Evolutionary conservation across 2,888 invertebrate genomes (phyloP), one percentile per base, ranked within the genome.

Genomic region (Napeogenes inachia): DNA sequence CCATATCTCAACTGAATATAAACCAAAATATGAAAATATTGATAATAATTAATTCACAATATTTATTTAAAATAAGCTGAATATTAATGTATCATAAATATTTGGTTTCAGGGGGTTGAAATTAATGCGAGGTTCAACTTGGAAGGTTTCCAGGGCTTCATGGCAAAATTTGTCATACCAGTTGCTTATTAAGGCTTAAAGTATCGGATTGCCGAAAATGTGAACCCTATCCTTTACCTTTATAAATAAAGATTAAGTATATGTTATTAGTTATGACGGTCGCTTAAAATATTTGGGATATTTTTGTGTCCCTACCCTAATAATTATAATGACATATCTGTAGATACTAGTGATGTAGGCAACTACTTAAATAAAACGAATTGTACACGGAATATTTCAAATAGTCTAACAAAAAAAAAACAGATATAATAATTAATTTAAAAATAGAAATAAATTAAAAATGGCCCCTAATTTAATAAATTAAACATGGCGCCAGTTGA

Each of bases 141-240:
- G 70, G 65, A 70, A 75, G 85, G 82, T 74, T 84, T 84, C 83
- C 69, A 68, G 73, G 65, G 79, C 63, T 69, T 74, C 77, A 75
- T 68, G 73, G 72, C 66, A 54, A 64, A 66, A 64, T 60, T 62
- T 64, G 58, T 64, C 64, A 62, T 58, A 50, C 60, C 47, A 58
- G 56, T 58, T 62, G 63, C 56, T 63, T 63, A 63, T 60, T 60
- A 62, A 64, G 62, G 60, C 42, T 63, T 54, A 58, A 21, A 21
- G 63, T 63, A 65, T 64, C 56, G 57, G 57, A 64, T 66, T 64
- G 54, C 62, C 45, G 50, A 38, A 35, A 50, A 46, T 60, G 55
- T 21, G 30, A 50, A 50, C 50, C 50, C 50, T 50, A 50, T 50
- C 50, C 50, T 30, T 21, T 21, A 50, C 50, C 30, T 50, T 30